phyloP scores from a whole-genome alignment of 1,140 invertebrate species.

The Neodiprion pinetum region DNA sequence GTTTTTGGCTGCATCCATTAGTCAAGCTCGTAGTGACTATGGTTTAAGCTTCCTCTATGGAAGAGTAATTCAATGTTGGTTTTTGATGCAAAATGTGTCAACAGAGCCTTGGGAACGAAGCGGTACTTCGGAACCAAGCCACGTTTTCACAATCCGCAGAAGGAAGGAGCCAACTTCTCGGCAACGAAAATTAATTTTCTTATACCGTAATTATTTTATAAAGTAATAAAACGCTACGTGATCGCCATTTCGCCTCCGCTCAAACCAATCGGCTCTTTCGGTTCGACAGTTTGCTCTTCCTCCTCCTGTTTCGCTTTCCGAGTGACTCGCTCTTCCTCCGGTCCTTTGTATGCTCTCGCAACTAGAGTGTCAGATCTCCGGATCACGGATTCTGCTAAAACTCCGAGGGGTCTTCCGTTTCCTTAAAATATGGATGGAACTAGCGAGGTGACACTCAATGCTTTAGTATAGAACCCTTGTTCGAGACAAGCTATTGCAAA shows the following conservation, averaged over 20 bases:
- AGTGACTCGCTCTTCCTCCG: too few relatives aligned
- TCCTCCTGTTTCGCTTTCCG: neutral
- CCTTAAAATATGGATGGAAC: too few relatives aligned
- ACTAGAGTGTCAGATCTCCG: too few relatives aligned
- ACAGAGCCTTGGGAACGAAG: neutral
- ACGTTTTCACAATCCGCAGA: neutral
- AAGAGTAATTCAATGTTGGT: neutral
- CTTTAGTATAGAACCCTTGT: too few relatives aligned
- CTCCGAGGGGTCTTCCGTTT: too few relatives aligned
- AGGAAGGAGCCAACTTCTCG: neutral
- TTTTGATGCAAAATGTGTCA: conserved; percentile 5
- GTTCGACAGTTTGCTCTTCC: neutral
- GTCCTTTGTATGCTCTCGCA: too few relatives aligned
- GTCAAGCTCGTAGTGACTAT: too few relatives aligned
- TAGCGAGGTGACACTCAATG: too few relatives aligned
- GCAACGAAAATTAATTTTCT: conserved; percentile 1
- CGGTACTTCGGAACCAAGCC: neutral
- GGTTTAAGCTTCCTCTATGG: too few relatives aligned
- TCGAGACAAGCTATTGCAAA: too few relatives aligned
- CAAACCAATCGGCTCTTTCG: neutral
- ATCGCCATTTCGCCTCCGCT: neutral
- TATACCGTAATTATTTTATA: conserved; percentile 3
- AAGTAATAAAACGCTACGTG: neutral
- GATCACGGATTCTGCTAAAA: too few relatives aligned
- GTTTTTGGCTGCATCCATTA: too few relatives aligned